Base-by-base conservation (phyloP, 2,888 invertebrate species). In the Drosophila cognata region DNA sequence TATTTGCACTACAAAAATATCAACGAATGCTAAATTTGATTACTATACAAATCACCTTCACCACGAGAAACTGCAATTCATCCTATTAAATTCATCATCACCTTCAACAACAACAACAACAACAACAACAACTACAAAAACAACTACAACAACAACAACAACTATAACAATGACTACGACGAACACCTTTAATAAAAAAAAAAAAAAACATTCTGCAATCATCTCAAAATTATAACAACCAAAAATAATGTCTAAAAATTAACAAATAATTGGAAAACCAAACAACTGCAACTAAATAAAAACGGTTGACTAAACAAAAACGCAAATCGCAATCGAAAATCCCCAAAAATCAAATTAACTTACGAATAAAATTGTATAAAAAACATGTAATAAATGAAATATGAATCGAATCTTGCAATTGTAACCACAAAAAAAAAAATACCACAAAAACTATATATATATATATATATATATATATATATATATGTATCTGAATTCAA, bases 1-100 rank as follows among this genome's bases (percentile, higher is more conserved):
- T 81, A 81, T 60, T 80, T 80, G 70, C 84, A 77, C 71, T 65
- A 78, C 73, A 71, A 82, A 71, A 82, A 66, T 65, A 78, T 65
- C 51, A 75, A 71, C 59, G 53, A 62, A 59, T 62, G 46, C 66
- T 51, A 71, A 55, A 77, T 62, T 73, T 71, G 35, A 57, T 57
- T 58, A 61, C 36, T 50, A 57, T 48, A 62, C 55, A 21, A 74
- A 66, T 74, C 67, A 67, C 35, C 50, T 71, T 64, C 58, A 77
- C 38, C 63, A 58, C 50, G 71, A 55, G 55, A 58, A 77, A 71
- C 56, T 76, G 77, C 77, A 71, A 79, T 29, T 70, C 64, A 74
- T 63, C 65, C 60, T 71, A 29, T 65, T 28, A 50, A 71, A 65
- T 41, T 74, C 79, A 79, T 82, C 74, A 81, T 66, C 60, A 74